Evolutionary conservation across 2,888 invertebrate species (phyloP).

Genomic region (Eilema depressum): DNA sequence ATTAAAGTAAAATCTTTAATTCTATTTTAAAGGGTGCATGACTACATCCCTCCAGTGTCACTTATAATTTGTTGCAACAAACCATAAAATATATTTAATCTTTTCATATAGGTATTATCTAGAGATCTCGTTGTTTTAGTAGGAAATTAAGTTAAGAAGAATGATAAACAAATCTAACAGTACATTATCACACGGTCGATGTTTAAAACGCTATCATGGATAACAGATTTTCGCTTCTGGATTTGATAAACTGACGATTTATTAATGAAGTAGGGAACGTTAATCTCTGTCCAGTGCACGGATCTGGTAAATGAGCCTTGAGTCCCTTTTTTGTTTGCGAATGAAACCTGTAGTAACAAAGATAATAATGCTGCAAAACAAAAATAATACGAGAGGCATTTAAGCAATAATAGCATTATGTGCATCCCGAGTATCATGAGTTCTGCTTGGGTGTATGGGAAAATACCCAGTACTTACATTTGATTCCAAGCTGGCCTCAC

Average conservation of each 20-base stretch:
- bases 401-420: not conserved
- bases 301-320: slow-evolving; percentile 72
- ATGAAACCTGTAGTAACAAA: slow-evolving; percentile 51
- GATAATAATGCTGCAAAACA: slow-evolving; percentile 38
- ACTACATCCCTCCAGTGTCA: too few relatives aligned
- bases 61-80: too few relatives aligned
- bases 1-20: too few relatives aligned
- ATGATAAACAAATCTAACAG: not conserved
- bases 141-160: not conserved
- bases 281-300: slow-evolving; percentile 76
- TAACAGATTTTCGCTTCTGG: slow-evolving; percentile 44
- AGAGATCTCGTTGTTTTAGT: too few relatives aligned
- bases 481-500: not conserved
- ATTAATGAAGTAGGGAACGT: slow-evolving; percentile 71
- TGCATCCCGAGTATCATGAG: not conserved
- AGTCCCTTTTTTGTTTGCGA: slow-evolving; percentile 56
- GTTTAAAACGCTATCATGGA: slow-evolving; percentile 28
- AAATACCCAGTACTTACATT: too few relatives aligned
- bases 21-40: too few relatives aligned
- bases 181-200: slow-evolving; percentile 17
- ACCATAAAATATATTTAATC: too few relatives aligned
- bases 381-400: not conserved
- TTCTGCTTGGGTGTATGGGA: not conserved
- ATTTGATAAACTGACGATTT: slow-evolving; percentile 64
- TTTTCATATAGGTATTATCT: too few relatives aligned